Conservation (phyloP, 2,113 vertebrate genomes). For the Erinaceus europaeus region DNA sequence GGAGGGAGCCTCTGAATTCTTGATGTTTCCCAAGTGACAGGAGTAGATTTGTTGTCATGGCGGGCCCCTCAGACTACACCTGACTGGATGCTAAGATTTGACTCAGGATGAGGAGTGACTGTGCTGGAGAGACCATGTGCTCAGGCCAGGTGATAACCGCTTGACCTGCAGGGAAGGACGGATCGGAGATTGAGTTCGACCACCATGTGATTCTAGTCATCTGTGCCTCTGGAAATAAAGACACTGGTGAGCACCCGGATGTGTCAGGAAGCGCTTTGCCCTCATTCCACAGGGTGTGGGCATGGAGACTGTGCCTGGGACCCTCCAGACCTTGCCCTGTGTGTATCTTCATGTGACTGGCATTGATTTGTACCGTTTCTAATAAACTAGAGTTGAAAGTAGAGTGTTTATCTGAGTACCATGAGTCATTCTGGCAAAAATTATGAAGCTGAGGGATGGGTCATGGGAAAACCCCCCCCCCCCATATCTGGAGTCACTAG, state of each 20-base stretch:
- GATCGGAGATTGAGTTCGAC: not conserved
- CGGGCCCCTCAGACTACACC: not conserved
- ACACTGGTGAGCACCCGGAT: not conserved
- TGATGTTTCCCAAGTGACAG: not conserved
- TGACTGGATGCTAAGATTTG: conserved; percentile 4
- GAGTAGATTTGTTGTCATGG: not conserved
- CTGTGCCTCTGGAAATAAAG: not conserved
- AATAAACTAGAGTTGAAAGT: not conserved
- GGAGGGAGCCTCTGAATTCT: not conserved
- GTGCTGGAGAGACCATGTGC: not conserved
- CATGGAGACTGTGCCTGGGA: not conserved
- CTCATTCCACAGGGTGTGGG: not conserved
- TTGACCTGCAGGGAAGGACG: not conserved
- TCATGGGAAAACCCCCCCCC: not conserved
- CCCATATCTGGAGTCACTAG: not conserved
- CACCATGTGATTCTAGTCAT: not conserved
- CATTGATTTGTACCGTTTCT: not conserved
- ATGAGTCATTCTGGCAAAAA: conserved; percentile 18
- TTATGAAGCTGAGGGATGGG: not conserved
- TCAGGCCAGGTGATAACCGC: not conserved
- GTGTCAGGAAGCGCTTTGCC: not conserved
- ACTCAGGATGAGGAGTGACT: not conserved
- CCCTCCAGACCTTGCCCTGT: not conserved
- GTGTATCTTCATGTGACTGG: not conserved
- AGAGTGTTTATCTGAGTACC: not conserved